Evolutionary conservation across 1,140 invertebrate genomes (phyloP), one percentile per base, ranked within the genome.

Genomic region (Hydropsyche tenuis): DNA sequence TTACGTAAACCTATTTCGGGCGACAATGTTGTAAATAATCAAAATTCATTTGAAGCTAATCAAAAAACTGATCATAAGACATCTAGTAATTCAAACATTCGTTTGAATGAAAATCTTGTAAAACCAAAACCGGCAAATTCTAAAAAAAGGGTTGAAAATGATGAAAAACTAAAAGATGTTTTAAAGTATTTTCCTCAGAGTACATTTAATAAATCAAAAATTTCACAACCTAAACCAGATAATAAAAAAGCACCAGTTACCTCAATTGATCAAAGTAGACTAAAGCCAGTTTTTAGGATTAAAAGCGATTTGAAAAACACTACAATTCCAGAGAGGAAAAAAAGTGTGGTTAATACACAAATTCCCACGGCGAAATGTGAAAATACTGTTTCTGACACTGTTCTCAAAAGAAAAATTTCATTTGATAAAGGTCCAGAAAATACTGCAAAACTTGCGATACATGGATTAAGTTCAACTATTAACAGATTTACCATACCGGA

Each of bases 151-250:
- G 0, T 20, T 18, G 20, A 53, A 53, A 20, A 53, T 2, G 16
- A 42, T 16, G 64, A 45, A 23, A 66, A 66, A 45, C 43, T 45
- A 2, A 45, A 46, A 20, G 43, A 18, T 43, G 22, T 43, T 23
- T 30, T 66, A 37, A 66, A 69, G 51, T 69, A 69, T 69, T 69
- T 69, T 69, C 66, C 66, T 51, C 48, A 16, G 7, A 53, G 16
- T 53, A 53, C 16, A n/a, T 27, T 14, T 5, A 25, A 63, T 27
- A 63, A 63, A 25, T 5, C 4, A 37, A 37, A 37, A 4, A 37
- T 4, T 37, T 3, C 9, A 9, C 3, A 37, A 4, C 30, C 3
- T 37, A 37, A 9, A 4, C 30, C 30, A 3, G 30, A 37, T 4
- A 37, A 37, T 37, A 37, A 37, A 37, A 37, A 37, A 37, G 3